Evolutionary conservation across 2,888 invertebrate species (phyloP).

Genomic region (Clusia tigrina): DNA sequence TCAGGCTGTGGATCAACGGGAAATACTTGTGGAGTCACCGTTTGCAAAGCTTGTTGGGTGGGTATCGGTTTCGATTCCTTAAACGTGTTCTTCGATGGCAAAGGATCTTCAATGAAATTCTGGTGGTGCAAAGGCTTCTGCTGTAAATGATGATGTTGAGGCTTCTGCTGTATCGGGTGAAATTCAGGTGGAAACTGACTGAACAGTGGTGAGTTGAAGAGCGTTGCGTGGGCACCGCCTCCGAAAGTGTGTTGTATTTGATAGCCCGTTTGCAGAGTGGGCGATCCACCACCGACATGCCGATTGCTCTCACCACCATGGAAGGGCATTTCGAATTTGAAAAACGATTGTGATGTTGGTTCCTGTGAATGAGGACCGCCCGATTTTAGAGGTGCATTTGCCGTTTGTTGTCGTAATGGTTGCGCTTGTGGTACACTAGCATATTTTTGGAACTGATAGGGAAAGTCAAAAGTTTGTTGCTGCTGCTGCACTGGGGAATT

Average conservation of each 20-base stretch:
- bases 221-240: slow-evolving; percentile 49
- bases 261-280: slow-evolving; percentile 61
- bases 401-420: slow-evolving; percentile 44
- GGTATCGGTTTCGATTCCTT: slow-evolving; percentile 50
- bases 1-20: slow-evolving; percentile 49
- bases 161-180: slow-evolving; percentile 49
- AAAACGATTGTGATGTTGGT: slow-evolving; percentile 63
- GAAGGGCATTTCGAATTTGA: slow-evolving; percentile 63
- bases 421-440: slow-evolving; percentile 44
- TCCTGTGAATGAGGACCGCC: slow-evolving; percentile 44
- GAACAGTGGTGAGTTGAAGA: slow-evolving; percentile 56
- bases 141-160: slow-evolving; percentile 44
- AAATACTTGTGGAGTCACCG: slow-evolving; percentile 53
- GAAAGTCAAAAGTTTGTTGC: slow-evolving; percentile 52
- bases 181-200: slow-evolving; percentile 55
- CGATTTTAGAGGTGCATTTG: slow-evolving; percentile 39
- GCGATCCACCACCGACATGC: slow-evolving; percentile 37
- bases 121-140: slow-evolving; percentile 55
- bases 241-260: slow-evolving; percentile 61
- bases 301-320: slow-evolving; percentile 37
- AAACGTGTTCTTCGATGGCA: slow-evolving; percentile 47
- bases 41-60: slow-evolving; percentile 48
- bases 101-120: slow-evolving; percentile 55
- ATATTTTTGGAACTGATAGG: slow-evolving; percentile 58
- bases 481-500: slow-evolving; percentile 30